Conservation (phyloP, 2,113 vertebrate genomes). For the Ellobius talpinus region DNA sequence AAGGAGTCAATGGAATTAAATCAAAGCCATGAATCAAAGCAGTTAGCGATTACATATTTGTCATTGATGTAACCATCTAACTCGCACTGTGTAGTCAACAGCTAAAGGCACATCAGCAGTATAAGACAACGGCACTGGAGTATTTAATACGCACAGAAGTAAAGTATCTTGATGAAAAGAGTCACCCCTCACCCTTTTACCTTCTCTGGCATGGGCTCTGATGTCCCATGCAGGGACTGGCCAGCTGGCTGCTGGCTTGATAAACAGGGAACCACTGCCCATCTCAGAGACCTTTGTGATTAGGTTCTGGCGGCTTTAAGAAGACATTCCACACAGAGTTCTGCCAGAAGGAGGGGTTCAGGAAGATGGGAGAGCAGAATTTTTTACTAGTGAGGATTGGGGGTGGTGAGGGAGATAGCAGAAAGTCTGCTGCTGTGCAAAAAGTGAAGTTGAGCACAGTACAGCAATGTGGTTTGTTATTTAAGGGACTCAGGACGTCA, state of each 20-base stretch:
- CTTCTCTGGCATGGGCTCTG: constrained; percentile 42
- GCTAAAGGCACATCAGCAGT: not conserved
- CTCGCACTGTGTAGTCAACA: not conserved
- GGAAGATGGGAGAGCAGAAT: not conserved
- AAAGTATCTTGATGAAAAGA: constrained; percentile 48
- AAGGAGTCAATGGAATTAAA: constrained; percentile 1
- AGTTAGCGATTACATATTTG: constrained; percentile 19
- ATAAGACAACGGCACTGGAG: not conserved
- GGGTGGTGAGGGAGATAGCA: not conserved
- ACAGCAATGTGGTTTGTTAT: not conserved
- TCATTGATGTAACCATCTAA: constrained; percentile 45
- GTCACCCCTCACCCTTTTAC: not conserved
- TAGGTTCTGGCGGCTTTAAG: constrained; percentile 65
- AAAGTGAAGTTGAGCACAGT: not conserved
- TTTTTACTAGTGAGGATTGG: not conserved
- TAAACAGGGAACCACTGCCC: constrained; percentile 54
- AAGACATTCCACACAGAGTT: constrained; percentile 63
- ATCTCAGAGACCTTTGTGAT: constrained; percentile 68
- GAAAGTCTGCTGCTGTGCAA: not conserved
- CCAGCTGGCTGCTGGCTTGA: constrained; percentile 71
- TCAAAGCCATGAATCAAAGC: constrained; percentile 16
- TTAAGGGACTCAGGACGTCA: not conserved
- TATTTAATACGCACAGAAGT: constrained; percentile 41
- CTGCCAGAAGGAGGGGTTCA: constrained; percentile 23
- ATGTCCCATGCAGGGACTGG: not conserved